Evolutionary conservation across 1,140 invertebrate genomes (phyloP).

Genomic region (Hycleus cichorii): DNA sequence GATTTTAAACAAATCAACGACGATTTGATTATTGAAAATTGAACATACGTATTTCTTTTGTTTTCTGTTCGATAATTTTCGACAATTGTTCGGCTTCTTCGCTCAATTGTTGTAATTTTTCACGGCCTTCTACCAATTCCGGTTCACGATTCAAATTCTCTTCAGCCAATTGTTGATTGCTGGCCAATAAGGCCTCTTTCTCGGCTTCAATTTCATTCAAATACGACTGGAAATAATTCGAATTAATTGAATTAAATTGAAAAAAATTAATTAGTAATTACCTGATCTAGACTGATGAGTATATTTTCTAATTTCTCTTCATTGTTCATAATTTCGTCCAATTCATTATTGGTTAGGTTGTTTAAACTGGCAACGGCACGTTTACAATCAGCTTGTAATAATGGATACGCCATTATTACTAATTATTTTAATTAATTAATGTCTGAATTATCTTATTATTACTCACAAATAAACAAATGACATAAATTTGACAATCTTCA

Average conservation of each 20-base stretch:
- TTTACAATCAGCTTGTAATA: slow-evolving; percentile 30
- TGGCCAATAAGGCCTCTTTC: slow-evolving; percentile 76
- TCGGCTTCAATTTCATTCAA: slow-evolving; percentile 72
- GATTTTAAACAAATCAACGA: no score
- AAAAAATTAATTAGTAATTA: slow-evolving; percentile 37
- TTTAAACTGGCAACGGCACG: slow-evolving; percentile 16
- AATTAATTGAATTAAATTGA: slow-evolving; percentile 7
- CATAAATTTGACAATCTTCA: no score
- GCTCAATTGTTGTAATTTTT: slow-evolving; percentile 58
- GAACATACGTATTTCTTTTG: slow-evolving; percentile 54
- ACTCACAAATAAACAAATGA: no score
- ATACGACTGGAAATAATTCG: slow-evolving; percentile 44
- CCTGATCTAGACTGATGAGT: slow-evolving; percentile 70
- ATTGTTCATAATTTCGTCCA: slow-evolving; percentile 77
- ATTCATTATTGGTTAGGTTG: slow-evolving; percentile 59
- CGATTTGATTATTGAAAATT: neutral
- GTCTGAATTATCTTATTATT: no score
- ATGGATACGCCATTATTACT: neutral
- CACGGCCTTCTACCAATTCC: slow-evolving; percentile 63
- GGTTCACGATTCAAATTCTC: slow-evolving; percentile 79
- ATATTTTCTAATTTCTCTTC: slow-evolving; percentile 75
- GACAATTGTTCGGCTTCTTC: slow-evolving; percentile 61
- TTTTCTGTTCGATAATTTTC: slow-evolving; percentile 58
- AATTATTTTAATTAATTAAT: no score
- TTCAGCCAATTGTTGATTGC: slow-evolving; percentile 80